Conservation (phyloP, 2,888 invertebrate genomes). For the Pollenia labialis region DNA sequence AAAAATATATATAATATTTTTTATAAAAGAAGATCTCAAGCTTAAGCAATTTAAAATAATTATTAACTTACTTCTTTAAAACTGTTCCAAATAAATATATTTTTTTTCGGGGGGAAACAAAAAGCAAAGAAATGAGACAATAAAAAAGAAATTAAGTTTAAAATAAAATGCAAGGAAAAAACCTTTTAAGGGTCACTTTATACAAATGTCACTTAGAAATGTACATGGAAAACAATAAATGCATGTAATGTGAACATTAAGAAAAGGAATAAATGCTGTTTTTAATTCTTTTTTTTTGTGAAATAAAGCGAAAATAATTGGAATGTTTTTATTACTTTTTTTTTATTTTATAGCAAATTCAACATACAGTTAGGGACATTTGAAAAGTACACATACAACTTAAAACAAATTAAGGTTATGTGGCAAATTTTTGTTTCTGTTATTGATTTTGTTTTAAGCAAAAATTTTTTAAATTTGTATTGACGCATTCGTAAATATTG, state of each 20-base stretch:
- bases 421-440: background rate
- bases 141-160: constrained; percentile 45
- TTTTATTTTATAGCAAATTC: constrained; percentile 16
- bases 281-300: constrained; percentile 2
- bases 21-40: no score
- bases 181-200: constrained; percentile 71
- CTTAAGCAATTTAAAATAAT: no score
- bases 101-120: background rate
- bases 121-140: constrained; percentile 17
- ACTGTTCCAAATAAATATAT: background rate
- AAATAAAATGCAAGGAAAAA: constrained; percentile 49
- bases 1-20: no score
- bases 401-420: constrained; percentile 1
- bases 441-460: no score
- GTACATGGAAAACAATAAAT: constrained; percentile 68
- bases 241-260: constrained; percentile 68
- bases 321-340: constrained; percentile 37
- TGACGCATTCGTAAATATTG: no score
- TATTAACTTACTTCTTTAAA: constrained; percentile 10
- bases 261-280: constrained; percentile 26
- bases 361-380: constrained; percentile 42
- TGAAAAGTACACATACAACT: background rate
- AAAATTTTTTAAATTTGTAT: no score
- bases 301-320: constrained; percentile 58
- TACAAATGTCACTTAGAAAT: constrained; percentile 69